phyloP scores from a whole-genome alignment of 2,113 vertebrate species.

The Psephotus haematonotus region DNA sequence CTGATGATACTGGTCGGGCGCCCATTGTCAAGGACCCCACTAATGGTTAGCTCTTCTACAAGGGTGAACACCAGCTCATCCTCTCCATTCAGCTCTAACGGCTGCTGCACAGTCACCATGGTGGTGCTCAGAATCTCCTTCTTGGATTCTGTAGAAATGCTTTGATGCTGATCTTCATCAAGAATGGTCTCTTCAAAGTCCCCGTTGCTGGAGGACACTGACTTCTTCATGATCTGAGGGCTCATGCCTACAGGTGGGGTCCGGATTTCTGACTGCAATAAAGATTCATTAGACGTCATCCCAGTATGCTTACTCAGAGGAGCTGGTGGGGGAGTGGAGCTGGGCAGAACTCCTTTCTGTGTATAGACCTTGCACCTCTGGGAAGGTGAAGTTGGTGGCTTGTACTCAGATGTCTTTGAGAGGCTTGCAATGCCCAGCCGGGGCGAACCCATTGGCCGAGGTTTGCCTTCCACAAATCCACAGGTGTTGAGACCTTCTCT shows the following conservation, averaged over 20 bases:
- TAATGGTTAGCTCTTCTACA: conserved; percentile 85
- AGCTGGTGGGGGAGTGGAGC: conserved; percentile 79
- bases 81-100: conserved; percentile 81
- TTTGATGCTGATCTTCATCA: conserved; percentile 72
- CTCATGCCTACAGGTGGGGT: conserved; percentile 94
- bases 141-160: conserved; percentile 73
- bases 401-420: conserved; percentile 94
- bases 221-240: conserved; percentile 85
- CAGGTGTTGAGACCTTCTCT: conserved; percentile 84
- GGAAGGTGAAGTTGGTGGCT: conserved; percentile 88
- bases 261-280: conserved; percentile 83
- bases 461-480: conserved; percentile 84
- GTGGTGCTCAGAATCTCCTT: conserved; percentile 84
- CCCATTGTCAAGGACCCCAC: conserved; percentile 80
- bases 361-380: conserved; percentile 97
- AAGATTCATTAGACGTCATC: conserved; percentile 79
- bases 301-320: conserved; percentile 80
- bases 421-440: conserved; percentile 92
- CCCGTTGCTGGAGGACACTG: conserved; percentile 78
- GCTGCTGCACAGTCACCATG: conserved; percentile 87
- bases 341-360: conserved; percentile 92
- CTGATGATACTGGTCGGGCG: conserved; percentile 92
- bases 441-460: conserved; percentile 91
- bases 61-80: conserved; percentile 87
- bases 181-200: conserved; percentile 76